These are phyloP conservation scores for Aurelia aurita complex sp. Pacific DNA, from an alignment of 30 jellyfish, hydroid and myxozoan genomes.

Conservation along the genomic window DNA sequence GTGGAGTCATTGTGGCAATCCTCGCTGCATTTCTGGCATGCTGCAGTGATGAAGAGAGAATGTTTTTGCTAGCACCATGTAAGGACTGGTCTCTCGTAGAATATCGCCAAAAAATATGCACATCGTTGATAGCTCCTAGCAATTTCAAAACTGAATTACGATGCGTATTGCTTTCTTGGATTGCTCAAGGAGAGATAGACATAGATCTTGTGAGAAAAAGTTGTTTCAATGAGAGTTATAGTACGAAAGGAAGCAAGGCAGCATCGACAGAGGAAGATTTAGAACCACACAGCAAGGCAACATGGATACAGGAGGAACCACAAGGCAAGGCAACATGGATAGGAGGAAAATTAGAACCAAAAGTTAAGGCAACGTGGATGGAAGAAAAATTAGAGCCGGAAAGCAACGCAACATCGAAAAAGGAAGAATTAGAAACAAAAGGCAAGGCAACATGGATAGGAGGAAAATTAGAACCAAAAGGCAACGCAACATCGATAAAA, in stretches of 20 bases:
- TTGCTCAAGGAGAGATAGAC: not conserved
- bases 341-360: not conserved
- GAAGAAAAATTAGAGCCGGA: not conserved
- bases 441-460: too few species aligned
- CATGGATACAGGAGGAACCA: too few species aligned
- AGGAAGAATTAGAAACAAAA: too few species aligned
- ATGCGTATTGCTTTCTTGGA: slow-evolving; percentile 8
- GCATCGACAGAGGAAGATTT: not conserved
- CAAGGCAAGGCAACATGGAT: not conserved
- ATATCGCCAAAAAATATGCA: not conserved
- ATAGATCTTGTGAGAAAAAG: not conserved
- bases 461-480: too few species aligned
- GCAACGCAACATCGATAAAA: too few species aligned
- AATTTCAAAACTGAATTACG: slow-evolving; percentile 3
- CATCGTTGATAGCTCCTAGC: not conserved
- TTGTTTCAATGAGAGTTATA: not conserved
- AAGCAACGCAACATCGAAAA: not conserved
- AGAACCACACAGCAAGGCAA: too few species aligned
- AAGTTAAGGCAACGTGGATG: too few species aligned
- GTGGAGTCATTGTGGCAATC: not conserved
- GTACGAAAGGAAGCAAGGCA: not conserved
- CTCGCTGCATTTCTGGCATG: not conserved
- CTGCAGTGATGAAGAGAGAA: slow-evolving; percentile 2
- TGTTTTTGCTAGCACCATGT: not conserved
- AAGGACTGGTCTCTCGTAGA: slow-evolving; percentile 4